Conservation (phyloP, 2,888 invertebrate genomes). For the Omphaloscelis lunosa region DNA sequence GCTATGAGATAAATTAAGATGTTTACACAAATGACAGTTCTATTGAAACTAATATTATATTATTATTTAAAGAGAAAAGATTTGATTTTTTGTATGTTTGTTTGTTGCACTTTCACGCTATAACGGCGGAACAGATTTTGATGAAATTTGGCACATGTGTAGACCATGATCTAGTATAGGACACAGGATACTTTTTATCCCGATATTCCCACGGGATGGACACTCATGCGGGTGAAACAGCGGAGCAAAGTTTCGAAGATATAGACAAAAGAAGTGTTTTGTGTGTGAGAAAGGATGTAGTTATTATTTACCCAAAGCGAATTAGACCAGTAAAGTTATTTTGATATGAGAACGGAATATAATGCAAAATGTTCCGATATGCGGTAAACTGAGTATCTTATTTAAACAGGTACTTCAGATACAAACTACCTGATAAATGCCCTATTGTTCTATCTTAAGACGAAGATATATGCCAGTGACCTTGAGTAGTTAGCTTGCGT, state of each 20-base stretch:
- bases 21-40: background rate
- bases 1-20: background rate
- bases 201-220: no score
- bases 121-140: no score
- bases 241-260: background rate
- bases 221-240: no score
- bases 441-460: constrained; percentile 1
- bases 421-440: constrained; percentile 12
- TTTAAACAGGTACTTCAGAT: constrained; percentile 19
- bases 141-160: no score
- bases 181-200: no score
- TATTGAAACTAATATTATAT: background rate
- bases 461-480: no score
- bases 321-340: background rate
- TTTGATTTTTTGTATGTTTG: no score
- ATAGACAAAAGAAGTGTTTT: background rate
- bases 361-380: constrained; percentile 2
- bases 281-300: background rate
- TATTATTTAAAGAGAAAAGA: no score
- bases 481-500: no score
- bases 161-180: no score
- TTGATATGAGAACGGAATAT: background rate
- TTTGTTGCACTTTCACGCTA: no score
- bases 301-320: background rate
- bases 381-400: constrained; percentile 9